phyloP scores from a whole-genome alignment of 2,888 invertebrate genomes.

The Megastigmus dorsalis region DNA sequence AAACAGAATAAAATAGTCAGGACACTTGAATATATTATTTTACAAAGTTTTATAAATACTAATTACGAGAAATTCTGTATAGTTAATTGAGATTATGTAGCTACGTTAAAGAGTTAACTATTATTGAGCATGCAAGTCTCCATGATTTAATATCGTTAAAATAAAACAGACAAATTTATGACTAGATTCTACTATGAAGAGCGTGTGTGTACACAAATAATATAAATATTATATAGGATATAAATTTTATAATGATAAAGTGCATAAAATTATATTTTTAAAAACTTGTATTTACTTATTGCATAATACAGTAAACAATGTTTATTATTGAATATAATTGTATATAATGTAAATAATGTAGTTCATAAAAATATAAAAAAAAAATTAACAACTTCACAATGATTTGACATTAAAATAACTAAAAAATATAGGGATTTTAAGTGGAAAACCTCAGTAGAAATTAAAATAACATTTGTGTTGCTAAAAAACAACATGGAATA shows the following conservation, averaged over 20 bases:
- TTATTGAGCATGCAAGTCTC: no score
- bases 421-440: conserved; percentile 18
- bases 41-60: no score
- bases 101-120: no score
- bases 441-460: conserved; percentile 21
- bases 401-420: no score
- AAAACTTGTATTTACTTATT: conserved; percentile 16
- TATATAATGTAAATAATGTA: conserved; percentile 13
- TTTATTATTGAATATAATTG: conserved; percentile 13
- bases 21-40: no score
- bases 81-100: no score
- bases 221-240: conserved; percentile 8
- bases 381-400: conserved; percentile 24
- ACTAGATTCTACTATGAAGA: no score
- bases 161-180: no score
- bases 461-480: neutral
- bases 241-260: conserved; percentile 23
- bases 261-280: conserved; percentile 28
- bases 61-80: no score
- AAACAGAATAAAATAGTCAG: neutral
- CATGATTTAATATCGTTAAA: no score
- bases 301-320: conserved; percentile 8
- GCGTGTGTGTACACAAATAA: neutral
- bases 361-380: conserved; percentile 20
- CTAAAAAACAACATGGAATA: neutral